These are phyloP conservation scores for Caranx ignobilis DNA, from an alignment of 2,113 vertebrate genomes.

Conservation along the genomic window DNA sequence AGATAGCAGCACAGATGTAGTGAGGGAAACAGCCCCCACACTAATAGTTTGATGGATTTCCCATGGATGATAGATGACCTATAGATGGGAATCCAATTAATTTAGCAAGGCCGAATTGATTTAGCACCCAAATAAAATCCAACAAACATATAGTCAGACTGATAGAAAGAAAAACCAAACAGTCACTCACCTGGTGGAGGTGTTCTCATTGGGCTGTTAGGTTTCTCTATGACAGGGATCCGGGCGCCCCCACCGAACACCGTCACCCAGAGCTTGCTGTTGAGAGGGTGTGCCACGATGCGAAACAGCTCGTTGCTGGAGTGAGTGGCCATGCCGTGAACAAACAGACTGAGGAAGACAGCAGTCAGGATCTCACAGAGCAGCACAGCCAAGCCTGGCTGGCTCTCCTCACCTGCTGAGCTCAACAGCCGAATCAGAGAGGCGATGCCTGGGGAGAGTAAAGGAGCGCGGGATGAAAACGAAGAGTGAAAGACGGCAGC, in stretches of 20 bases:
- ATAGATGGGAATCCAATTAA: constrained; percentile 40
- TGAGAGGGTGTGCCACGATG: constrained; percentile 94
- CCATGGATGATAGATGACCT: constrained; percentile 14
- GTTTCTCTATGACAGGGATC: constrained; percentile 78
- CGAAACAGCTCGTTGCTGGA: constrained; percentile 94
- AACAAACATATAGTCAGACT: neutral
- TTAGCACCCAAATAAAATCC: constrained; percentile 40
- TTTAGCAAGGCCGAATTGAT: constrained; percentile 50
- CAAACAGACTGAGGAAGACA: constrained; percentile 95
- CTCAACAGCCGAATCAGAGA: constrained; percentile 88
- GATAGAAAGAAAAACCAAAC: constrained; percentile 2
- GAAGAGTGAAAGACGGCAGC: neutral
- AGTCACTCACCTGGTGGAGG: constrained; percentile 82
- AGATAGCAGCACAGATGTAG: constrained; percentile 5
- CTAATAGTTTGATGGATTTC: constrained; percentile 74
- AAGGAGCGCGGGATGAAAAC: neutral
- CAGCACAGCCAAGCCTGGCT: constrained; percentile 90
- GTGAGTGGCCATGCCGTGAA: constrained; percentile 96
- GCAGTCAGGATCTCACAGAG: constrained; percentile 97
- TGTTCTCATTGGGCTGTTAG: constrained; percentile 76
- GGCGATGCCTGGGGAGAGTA: constrained; percentile 84
- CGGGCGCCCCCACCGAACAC: constrained; percentile 94
- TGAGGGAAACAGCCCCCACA: constrained; percentile 45
- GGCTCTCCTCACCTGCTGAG: constrained; percentile 93
- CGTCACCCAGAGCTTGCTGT: constrained; percentile 93